A percentile compares a stretch with the other conserved stretches of the same genome.
Evolutionary conservation across 2,113 vertebrate genomes (phyloP).

Genomic region (Chelonoidis abingdonii): DNA sequence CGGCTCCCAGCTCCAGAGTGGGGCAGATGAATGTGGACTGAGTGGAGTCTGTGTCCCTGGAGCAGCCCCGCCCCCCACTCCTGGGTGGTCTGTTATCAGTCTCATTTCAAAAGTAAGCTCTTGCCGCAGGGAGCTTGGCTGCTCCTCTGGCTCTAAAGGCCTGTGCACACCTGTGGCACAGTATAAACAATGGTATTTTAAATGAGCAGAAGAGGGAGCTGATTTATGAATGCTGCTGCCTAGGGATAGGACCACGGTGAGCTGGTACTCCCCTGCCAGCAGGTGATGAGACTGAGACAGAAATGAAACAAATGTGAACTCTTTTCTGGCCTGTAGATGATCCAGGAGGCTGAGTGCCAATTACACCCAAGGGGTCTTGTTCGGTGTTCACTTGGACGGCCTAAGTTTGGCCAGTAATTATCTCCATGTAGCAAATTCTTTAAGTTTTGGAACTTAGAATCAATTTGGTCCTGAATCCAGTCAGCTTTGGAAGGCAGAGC

Average conservation of each 20-base stretch:
- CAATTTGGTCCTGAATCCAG: background rate
- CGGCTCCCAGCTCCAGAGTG: accelerated
- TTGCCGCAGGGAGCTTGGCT: background rate
- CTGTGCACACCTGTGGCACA: background rate
- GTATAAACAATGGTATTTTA: background rate
- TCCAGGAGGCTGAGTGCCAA: background rate
- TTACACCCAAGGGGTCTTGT: accelerated
- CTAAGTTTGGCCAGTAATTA: accelerated
- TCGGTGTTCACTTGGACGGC: background rate
- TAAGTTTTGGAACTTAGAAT: accelerated
- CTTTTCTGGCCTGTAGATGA: background rate
- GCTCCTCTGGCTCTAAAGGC: background rate
- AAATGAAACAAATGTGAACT: background rate
- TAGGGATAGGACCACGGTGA: accelerated
- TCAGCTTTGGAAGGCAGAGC: background rate
- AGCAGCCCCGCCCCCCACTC: background rate
- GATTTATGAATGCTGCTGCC: background rate
- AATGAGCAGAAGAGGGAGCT: background rate
- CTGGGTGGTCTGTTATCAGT: conserved; percentile 7
- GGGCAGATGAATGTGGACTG: accelerated
- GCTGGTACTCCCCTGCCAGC: accelerated
- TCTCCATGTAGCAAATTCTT: accelerated
- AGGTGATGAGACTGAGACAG: background rate
- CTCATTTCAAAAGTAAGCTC: conserved; percentile 22
- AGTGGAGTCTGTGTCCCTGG: accelerated